phyloP scores from a whole-genome alignment of 2,888 invertebrate genomes.

The Lottia scabra region DNA sequence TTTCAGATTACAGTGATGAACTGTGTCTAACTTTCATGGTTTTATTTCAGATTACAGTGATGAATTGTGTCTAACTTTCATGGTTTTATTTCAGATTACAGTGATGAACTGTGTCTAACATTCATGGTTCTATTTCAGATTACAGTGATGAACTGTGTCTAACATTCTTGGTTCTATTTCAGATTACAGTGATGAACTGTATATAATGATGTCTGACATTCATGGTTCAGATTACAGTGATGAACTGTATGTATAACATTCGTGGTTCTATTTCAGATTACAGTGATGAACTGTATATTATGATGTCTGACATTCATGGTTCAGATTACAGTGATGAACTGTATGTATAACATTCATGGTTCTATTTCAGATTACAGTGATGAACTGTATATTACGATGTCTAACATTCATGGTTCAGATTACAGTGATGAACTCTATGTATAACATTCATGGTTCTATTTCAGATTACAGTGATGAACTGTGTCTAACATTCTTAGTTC shows the following conservation, averaged over 20 bases:
- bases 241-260: slow-evolving; percentile 71
- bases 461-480: slow-evolving; percentile 38
- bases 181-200: slow-evolving; percentile 85
- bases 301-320: not conserved
- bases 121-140: no score
- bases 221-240: slow-evolving; percentile 91
- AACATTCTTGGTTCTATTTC: no score
- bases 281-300: no score
- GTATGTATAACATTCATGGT: not conserved
- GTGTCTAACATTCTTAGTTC: not conserved
- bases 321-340: slow-evolving; percentile 45
- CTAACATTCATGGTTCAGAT: slow-evolving; percentile 15
- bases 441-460: slow-evolving; percentile 15
- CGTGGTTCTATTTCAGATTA: slow-evolving; percentile 37
- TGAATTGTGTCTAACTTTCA: no score
- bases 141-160: slow-evolving; percentile 84
- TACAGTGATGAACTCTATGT: no score
- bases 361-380: slow-evolving; percentile 45
- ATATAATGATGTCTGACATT: no score
- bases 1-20: slow-evolving; percentile 84
- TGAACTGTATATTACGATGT: no score
- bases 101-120: slow-evolving; percentile 80
- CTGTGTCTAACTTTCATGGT: no score
- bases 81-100: no score
- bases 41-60: slow-evolving; percentile 91